Evolutionary conservation across 2,113 vertebrate species (phyloP).

Genomic region (Cnemophilus loriae): DNA sequence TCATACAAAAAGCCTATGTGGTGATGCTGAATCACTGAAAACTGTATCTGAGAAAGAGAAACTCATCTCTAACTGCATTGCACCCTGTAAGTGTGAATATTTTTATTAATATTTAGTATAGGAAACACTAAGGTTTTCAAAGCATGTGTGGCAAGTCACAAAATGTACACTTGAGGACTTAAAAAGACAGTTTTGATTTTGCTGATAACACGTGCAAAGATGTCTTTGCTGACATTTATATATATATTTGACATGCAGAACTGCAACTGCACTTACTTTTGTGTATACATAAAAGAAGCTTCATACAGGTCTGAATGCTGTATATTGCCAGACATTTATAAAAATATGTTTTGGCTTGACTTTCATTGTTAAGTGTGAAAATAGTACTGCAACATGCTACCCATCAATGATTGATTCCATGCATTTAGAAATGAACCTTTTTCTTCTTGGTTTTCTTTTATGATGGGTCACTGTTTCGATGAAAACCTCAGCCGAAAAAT

Average conservation of each 20-base stretch:
- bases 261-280: neutral
- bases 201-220: neutral
- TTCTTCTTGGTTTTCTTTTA: neutral
- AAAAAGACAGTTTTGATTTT: neutral
- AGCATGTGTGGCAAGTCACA: neutral
- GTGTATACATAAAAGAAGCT: neutral
- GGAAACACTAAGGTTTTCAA: neutral
- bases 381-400: neutral
- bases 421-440: neutral
- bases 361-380: neutral
- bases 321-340: neutral
- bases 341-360: neutral
- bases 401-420: neutral
- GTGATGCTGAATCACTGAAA: neutral
- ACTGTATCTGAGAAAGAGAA: neutral
- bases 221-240: neutral
- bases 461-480: neutral
- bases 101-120: neutral
- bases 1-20: neutral
- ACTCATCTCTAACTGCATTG: neutral
- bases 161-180: neutral
- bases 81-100: neutral
- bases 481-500: neutral
- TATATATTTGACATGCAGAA: neutral
- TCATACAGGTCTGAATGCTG: neutral